Base-by-base conservation (phyloP, 2,113 vertebrate species). In the Antidorcas marsupialis region DNA sequence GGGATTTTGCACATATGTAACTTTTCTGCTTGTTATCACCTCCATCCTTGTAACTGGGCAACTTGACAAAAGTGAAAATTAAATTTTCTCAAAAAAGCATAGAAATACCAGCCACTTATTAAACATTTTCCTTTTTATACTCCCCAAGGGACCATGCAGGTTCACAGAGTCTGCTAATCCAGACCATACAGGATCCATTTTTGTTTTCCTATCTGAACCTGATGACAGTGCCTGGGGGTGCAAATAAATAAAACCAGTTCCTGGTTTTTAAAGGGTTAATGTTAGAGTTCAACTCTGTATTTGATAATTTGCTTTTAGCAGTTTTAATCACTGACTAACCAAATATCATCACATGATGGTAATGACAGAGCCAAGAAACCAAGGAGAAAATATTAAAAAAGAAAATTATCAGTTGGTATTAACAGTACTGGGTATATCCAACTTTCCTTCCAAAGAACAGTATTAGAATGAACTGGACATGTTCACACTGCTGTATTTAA, bases 11-110 rank as follows among this genome's bases (percentile, higher is more conserved):
- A 64, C 53, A 39, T 86, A 36, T 33, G n/a, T 85, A 87, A 89
- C 55, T 82, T 95, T 82, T 30, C 30, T 64, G 39, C 81, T 82
- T 87, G 16, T 96, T 95, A 90, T 59, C 90, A 91, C 87, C 60
- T 96, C 71, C 36, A 5, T 57, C 23, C 33, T 79, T 94, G 52
- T 60, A 88, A 97, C 27, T 89, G 8, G 9, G 82, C 52, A 96
- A 74, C 67, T 50, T 52, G 62, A 45, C 7, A 27, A 50, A 89
- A 92, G 25, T 89, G 89, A 96, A 96, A 81, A 84, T 92, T 94
- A 97, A 87, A 28, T 12, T 93, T 97, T 62, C 87, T 87, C 21
- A 39, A 89, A 97, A 88, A 95, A 85, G 59, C 74, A 53, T 23
- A 59, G 57, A 67, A 55, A 89, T 62, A 87, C 27, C 50, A 90